Evolutionary conservation across 2,113 vertebrate genomes (phyloP), one percentile per base, ranked within the genome.

Genomic region (Dermatemys mawii): DNA sequence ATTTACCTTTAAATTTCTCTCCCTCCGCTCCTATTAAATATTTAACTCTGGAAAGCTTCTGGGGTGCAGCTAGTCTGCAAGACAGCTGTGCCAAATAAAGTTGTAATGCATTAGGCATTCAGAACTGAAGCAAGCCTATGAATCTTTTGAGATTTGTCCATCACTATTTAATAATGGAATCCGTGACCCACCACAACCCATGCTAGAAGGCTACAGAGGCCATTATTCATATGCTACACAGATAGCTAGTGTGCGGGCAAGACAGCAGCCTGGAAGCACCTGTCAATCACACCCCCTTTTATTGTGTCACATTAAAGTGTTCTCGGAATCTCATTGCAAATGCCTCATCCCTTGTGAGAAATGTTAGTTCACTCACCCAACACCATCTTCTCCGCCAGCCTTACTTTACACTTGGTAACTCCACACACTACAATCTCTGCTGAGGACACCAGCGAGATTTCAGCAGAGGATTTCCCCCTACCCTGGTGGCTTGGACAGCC

Each of bases 221-320:
- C 0, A 53, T 0, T 2, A 16, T 95, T 97, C 93, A 92, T 91
- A 96, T 96, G 93, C 90, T 1, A 51, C 1, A 13, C 96, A 97
- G 88, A 83, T 84, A 94, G 54, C 41, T 49, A 35, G 75, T 81
- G 12, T 4, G 27, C 48, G 46, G 92, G 87, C 93, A 96, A 70
- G 93, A 92, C 92, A 95, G 92, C 95, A 93, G 92, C 95, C 87
- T 87, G 93, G 93, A 94, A 96, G 95, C 84, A 78, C 92, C 93
- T 8, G 96, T 97, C 97, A 97, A 88, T 96, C 96, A 96, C 5
- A 0, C 50, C 87, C 81, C 86, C 93, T 93, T 38, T 83, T 93
- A 84, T 91, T 67, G 90, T 90, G 88, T 78, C 95, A 93, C 86
- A 86, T 92, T 93, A 95, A 88, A 87, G 90, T 38, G 67, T 55